Evolutionary conservation across 2,113 vertebrate genomes (phyloP), one percentile per base, ranked within the genome.

Genomic region (Sitta europaea): DNA sequence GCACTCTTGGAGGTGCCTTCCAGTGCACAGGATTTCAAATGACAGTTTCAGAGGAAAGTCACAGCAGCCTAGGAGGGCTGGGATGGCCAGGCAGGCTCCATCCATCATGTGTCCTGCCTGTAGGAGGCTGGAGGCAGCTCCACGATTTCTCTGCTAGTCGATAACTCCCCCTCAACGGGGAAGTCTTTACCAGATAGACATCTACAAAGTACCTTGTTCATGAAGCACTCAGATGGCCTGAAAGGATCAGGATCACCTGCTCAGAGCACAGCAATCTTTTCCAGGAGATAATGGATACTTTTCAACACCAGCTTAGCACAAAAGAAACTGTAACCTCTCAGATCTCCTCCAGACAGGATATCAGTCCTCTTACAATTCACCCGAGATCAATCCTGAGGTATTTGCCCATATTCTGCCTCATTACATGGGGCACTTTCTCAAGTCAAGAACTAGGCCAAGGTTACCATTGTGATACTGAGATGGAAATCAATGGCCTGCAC

Each of bases 341-440:
- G 17, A 35, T 67, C 17, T 76, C 25, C 36, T 31, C 43, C 58
- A 75, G 74, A 36, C n/a, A 29, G 31, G 23, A 66, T 11, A 70
- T 45, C 17, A 36, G 22, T 48, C 12, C 36, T 36, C n/a, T 73
- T 80, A 36, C 42, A 76, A 45, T 7, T 62, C 54, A 57, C 8
- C 10, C 0, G 0, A 48, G 14, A 74, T 13, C 25, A 53, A 3
- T 23, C n/a, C 25, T 27, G 22, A 95, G n/a, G 29, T 84, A 61
- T 45, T 81, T 67, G 51, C 20, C 29, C 61, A 42, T 50, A 71
- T 23, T 62, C 35, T 93, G 36, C 59, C 87, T 25, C 25, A 36
- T 29, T 82, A 40, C 14, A 31, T 12, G 13, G 20, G n/a, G 12
- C 18, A 61, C 14, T 35, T 81, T 61, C 55, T 62, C 47, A 85